phyloP scores from a whole-genome alignment of 2,113 vertebrate genomes.

The Calonectris borealis region DNA sequence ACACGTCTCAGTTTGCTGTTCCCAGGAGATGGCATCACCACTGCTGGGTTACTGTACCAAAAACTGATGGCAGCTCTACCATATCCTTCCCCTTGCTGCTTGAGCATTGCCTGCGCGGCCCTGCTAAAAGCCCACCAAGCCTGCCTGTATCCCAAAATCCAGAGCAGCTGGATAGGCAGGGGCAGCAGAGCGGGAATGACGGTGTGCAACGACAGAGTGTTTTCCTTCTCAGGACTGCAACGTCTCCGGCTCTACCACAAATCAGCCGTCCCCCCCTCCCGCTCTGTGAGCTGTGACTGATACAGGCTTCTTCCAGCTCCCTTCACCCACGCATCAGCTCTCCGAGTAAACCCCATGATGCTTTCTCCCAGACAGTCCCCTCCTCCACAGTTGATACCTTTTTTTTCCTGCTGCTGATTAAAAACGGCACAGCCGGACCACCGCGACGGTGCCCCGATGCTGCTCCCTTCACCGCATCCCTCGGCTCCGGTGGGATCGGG shows the following conservation, averaged over 20 bases:
- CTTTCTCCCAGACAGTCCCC: background rate
- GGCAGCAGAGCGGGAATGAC: background rate
- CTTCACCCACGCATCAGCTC: background rate
- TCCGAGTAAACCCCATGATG: background rate
- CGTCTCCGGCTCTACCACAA: background rate
- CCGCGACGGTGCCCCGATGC: fast-evolving
- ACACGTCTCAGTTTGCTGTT: background rate
- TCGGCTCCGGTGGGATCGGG: background rate
- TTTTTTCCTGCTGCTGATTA: background rate
- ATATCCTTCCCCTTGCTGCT: background rate
- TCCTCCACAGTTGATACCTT: background rate
- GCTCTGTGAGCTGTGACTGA: background rate
- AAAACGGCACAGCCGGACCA: background rate
- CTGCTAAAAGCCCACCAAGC: background rate
- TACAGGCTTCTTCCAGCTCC: background rate
- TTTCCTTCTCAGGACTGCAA: background rate
- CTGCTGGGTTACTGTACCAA: background rate
- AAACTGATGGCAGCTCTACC: fast-evolving
- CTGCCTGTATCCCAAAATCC: background rate
- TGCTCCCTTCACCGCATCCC: background rate
- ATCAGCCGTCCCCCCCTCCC: background rate
- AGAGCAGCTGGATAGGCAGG: background rate
- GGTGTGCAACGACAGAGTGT: fast-evolving
- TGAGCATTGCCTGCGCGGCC: background rate
- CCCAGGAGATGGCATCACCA: background rate